phyloP scores from a whole-genome alignment of 2,113 vertebrate genomes.

The Macrotis lagotis region DNA sequence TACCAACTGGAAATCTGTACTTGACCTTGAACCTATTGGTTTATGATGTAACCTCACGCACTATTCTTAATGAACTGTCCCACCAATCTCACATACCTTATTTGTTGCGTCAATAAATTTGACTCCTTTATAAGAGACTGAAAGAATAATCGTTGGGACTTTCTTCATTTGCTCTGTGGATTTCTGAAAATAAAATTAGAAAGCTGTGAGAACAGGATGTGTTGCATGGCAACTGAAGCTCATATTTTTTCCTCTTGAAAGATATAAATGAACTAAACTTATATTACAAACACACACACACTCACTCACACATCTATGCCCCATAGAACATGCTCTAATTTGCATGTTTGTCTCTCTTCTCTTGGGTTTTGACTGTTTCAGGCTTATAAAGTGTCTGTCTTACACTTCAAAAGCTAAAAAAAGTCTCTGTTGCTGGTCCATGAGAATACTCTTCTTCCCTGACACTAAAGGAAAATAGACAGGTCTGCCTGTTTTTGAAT shows the following conservation, averaged over 20 bases:
- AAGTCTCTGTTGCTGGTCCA: not conserved
- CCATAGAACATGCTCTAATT: conserved; percentile 1
- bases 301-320: not conserved
- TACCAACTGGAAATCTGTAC: not conserved
- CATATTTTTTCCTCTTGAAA: conserved; percentile 57
- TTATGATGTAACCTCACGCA: not conserved
- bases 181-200: conserved; percentile 89
- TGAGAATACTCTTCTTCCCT: not conserved
- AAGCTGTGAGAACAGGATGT: conserved; percentile 68
- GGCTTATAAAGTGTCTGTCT: conserved; percentile 58
- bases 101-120: conserved; percentile 99
- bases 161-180: conserved; percentile 99
- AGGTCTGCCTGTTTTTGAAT: not conserved
- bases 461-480: not conserved
- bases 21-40: not conserved
- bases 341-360: conserved; percentile 62
- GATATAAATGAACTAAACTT: conserved; percentile 66
- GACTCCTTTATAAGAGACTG: conserved; percentile 99
- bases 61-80: not conserved
- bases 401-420: conserved; percentile 51
- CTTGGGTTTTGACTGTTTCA: conserved; percentile 30
- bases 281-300: conserved; percentile 26
- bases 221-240: conserved; percentile 52
- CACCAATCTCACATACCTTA: conserved; percentile 88
- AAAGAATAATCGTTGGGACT: conserved; percentile 97